Conservation (phyloP, 2,888 invertebrate species). For the Syrphus vitripennis region DNA sequence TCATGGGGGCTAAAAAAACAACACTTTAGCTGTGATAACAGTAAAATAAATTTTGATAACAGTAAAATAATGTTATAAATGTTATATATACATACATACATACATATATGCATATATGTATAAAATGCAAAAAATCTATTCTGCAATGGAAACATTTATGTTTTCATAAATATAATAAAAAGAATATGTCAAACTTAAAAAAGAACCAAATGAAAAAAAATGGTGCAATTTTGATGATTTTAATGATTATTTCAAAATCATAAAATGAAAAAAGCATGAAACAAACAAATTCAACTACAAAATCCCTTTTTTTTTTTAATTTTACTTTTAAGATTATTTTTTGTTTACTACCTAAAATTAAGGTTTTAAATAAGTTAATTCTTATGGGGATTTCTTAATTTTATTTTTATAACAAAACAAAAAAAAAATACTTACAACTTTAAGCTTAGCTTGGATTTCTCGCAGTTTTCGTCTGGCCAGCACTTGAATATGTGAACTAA, state of each 20-base stretch:
- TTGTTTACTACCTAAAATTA: constrained; percentile 9
- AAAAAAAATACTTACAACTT: constrained; percentile 90
- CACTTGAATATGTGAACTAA: constrained; percentile 99
- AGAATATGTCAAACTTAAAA: too few relatives aligned
- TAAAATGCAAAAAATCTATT: too few relatives aligned
- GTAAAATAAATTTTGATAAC: too few relatives aligned
- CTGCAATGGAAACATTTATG: too few relatives aligned
- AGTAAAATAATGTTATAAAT: too few relatives aligned
- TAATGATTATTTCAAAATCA: constrained; percentile 17
- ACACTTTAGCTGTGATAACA: too few relatives aligned
- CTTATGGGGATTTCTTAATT: background rate
- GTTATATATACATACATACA: too few relatives aligned
- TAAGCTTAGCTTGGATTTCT: constrained; percentile 98
- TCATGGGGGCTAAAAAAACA: too few relatives aligned
- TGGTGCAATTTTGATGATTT: constrained; percentile 14
- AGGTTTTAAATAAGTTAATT: background rate
- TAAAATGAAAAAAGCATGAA: constrained; percentile 61
- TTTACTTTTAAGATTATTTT: constrained; percentile 9
- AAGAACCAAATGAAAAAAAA: background rate
- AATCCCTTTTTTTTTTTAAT: constrained; percentile 32
- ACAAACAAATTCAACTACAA: constrained; percentile 67
- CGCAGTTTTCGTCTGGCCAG: constrained; percentile 98
- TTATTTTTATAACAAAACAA: background rate
- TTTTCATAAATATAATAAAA: too few relatives aligned
- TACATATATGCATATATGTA: too few relatives aligned